Base-by-base conservation (phyloP, 2,888 invertebrate genomes). In the Epicampocera succincta region DNA sequence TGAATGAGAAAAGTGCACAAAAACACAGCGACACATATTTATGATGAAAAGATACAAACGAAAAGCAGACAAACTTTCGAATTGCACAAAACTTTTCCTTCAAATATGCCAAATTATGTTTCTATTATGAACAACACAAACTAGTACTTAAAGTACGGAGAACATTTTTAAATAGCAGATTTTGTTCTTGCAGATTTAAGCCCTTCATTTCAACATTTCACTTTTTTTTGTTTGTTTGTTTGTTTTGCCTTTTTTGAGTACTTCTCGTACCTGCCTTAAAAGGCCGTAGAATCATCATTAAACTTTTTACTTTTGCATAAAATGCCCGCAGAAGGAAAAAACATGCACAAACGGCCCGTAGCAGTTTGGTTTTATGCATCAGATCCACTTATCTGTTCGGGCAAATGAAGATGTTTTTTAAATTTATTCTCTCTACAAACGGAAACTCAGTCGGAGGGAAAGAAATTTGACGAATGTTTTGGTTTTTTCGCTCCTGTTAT, bases 331-430 rank as follows among this genome's bases (percentile, higher is more conserved):
- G 19, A 12, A 56, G n/a, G n/a, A 66, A 63, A 58, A 33, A 15
- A 56, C 25, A 21, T 9, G 25, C 12, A 58, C 12, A 50, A 58
- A 66, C 42, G 33, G 33, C 21, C 29, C 15, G 46, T 13, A 56
- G 48, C 19, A 52, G 50, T 33, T 33, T 17, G 13, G 48, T 12
- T 6, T 13, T 25, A 65, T 56, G 56, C 56, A 38, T 17, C 58
- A 58, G 15, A 42, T 60, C 68, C 60, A 75, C 50, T 66, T 75
- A 75, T 75, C 58, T 66, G 29, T 48, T 50, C 19, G 12, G 5
- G 6, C 44, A 44, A 54, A 54, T 29, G 54, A 15, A 68, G 3
- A 6, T 33, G 1, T 33, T 33, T 33, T 8, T 33, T 33, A 3
- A 6, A 8, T 33, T 44, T 56, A 38, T 33, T 11, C 15, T 33